Evolutionary conservation across 1,140 invertebrate genomes (phyloP), one percentile per base, ranked within the genome.

Genomic region (Proales similis): DNA sequence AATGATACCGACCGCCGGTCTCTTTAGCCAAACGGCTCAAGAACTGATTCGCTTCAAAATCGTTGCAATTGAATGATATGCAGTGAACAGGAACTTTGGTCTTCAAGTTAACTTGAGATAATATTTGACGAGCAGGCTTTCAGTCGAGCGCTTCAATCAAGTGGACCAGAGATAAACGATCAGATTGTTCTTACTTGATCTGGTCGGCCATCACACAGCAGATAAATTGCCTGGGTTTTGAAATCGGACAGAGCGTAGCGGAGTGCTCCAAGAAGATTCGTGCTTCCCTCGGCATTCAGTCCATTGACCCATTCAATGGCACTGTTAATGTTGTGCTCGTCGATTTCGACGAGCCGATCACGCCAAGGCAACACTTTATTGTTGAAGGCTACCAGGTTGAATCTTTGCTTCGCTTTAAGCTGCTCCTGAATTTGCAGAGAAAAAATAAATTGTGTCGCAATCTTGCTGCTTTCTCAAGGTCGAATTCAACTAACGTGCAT

Each of bases 31-130:
- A 65, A 47, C 74, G 66, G 65, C 65, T 72, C 38, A 77, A 65
- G 64, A 77, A 77, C 39, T 70, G 65, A 60, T 76, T 77, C 9
- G 74, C 75, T 43, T 74, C 72, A n/a, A 48, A 66, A 63, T 77
- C 74, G 49, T 71, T 68, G 65, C 73, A 75, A 69, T 77, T 77
- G 65, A 77, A 77, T 6, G 73, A 72, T 29, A 77, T 75, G 1
- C 74, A 70, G 64, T 77, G 74, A 26, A 63, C 43, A 3, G 75
- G 74, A 20, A 77, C 67, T 42, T 65, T 61, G 33, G 70, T 69
- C 60, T 73, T 68, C 65, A 74, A 68, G 48, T 71, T 68, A 20
- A 75, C 70, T 64, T 76, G 74, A 27, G 73, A 71, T 20, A 76
- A 67, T 57, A 77, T 72, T 7, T 73, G 70, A 60, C 71, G 72